A percentile compares a stretch with the other conserved stretches of the same genome.
These are phyloP conservation scores for Horisme vitalbata DNA, from an alignment of 2,888 invertebrate genomes.

Conservation along the genomic window DNA sequence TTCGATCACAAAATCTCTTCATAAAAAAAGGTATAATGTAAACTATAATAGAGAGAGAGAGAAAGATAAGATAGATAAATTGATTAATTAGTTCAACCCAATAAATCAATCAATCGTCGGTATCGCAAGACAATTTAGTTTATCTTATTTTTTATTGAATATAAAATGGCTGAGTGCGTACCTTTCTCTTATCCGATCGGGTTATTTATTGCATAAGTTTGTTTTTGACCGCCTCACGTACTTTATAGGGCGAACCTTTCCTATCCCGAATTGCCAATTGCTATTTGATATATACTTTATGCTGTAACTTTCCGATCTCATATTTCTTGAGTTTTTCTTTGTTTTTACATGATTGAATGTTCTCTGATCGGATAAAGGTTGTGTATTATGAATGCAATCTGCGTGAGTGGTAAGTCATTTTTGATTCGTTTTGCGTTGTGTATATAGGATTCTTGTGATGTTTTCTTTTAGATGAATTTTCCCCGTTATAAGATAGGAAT, in stretches of 20 bases:
- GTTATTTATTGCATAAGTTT: slow-evolving; percentile 81
- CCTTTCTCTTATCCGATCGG: slow-evolving; percentile 78
- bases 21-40: too few relatives aligned
- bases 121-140: slow-evolving; percentile 71
- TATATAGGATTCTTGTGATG: neutral
- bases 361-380: slow-evolving; percentile 32
- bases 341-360: slow-evolving; percentile 49
- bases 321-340: slow-evolving; percentile 61
- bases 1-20: too few relatives aligned
- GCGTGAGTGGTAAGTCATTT: slow-evolving; percentile 22
- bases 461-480: neutral
- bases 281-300: slow-evolving; percentile 78
- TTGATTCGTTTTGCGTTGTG: slow-evolving; percentile 18
- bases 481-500: too few relatives aligned
- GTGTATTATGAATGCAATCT: slow-evolving; percentile 34
- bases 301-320: slow-evolving; percentile 71
- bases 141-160: slow-evolving; percentile 80
- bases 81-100: slow-evolving; percentile 31
- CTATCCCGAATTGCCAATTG: slow-evolving; percentile 79
- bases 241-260: slow-evolving; percentile 79
- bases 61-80: too few relatives aligned
- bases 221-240: slow-evolving; percentile 82
- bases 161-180: slow-evolving; percentile 75
- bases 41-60: too few relatives aligned
- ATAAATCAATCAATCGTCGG: slow-evolving; percentile 62